Conservation (phyloP, 2,113 vertebrate genomes). For the Amphiprion ocellaris region DNA sequence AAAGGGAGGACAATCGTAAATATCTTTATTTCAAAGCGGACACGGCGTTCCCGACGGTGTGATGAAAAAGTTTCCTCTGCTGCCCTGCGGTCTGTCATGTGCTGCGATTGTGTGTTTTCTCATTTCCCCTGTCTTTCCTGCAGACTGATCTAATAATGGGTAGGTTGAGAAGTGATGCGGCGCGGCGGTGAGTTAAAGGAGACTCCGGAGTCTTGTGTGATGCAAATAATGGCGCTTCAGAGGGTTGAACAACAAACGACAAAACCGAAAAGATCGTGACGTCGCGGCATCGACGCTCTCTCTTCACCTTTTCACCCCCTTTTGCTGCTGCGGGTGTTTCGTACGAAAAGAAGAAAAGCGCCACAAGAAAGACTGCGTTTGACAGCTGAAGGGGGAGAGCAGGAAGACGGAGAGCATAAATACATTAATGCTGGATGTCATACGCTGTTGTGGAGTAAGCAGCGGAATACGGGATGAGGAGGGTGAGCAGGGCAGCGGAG, state of each 20-base stretch:
- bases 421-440: conserved; percentile 44
- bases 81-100: conserved; percentile 17
- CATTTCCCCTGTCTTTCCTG: conserved; percentile 33
- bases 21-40: conserved; percentile 37
- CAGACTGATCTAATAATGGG: conserved; percentile 48
- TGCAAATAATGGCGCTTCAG: background rate
- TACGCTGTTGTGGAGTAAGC: conserved; percentile 25
- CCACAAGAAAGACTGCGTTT: conserved; percentile 13
- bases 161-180: conserved; percentile 4
- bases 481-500: conserved; percentile 12
- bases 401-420: conserved; percentile 32
- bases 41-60: background rate
- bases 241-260: background rate
- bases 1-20: conserved; percentile 20
- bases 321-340: conserved; percentile 30
- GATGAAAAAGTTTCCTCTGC: conserved; percentile 29
- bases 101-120: conserved; percentile 41
- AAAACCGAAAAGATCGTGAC: background rate
- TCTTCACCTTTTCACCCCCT: conserved; percentile 1
- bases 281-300: background rate
- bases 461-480: conserved; percentile 24
- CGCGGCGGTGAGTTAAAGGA: background rate
- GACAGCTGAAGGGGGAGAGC: background rate
- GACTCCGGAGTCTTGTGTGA: background rate
- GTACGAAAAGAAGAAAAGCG: background rate